These are phyloP conservation scores for Pseudococcus longispinus DNA, from an alignment of 2,888 invertebrate species.

Conservation along the genomic window DNA sequence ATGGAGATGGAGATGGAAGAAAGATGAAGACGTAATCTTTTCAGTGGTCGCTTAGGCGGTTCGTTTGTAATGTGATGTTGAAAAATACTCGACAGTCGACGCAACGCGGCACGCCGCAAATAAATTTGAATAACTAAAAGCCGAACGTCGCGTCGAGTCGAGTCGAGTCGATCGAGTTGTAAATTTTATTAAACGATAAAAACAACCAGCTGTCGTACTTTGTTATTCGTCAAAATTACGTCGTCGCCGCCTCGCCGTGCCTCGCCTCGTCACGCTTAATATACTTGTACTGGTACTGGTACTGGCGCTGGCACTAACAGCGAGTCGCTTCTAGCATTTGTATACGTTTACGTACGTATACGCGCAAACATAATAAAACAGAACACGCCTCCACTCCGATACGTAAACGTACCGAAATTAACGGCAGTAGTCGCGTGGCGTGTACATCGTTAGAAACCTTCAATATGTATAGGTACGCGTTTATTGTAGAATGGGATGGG, in stretches of 20 bases:
- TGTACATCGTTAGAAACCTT: too few species aligned
- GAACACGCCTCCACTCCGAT: not conserved
- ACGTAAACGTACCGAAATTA: not conserved
- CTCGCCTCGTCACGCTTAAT: too few species aligned
- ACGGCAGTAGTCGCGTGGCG: too few species aligned
- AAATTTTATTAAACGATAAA: not conserved
- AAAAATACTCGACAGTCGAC: not conserved
- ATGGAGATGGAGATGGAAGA: too few species aligned
- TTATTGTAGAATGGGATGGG: too few species aligned
- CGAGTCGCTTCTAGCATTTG: too few species aligned
- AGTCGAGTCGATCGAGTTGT: not conserved
- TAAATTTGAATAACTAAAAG: not conserved
- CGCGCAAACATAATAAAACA: not conserved
- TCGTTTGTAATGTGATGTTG: not conserved
- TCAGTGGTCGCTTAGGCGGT: not conserved
- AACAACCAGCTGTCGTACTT: not conserved
- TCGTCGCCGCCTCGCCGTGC: not conserved
- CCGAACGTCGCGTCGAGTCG: not conserved
- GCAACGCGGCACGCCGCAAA: not conserved
- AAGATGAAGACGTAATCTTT: too few species aligned
- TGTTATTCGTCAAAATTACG: not conserved
- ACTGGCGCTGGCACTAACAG: too few species aligned
- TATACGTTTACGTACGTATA: too few species aligned
- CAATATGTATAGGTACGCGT: too few species aligned
- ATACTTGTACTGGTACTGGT: not conserved